Conservation (phyloP, 2,888 invertebrate genomes). For the Epistrophe grossulariae region DNA sequence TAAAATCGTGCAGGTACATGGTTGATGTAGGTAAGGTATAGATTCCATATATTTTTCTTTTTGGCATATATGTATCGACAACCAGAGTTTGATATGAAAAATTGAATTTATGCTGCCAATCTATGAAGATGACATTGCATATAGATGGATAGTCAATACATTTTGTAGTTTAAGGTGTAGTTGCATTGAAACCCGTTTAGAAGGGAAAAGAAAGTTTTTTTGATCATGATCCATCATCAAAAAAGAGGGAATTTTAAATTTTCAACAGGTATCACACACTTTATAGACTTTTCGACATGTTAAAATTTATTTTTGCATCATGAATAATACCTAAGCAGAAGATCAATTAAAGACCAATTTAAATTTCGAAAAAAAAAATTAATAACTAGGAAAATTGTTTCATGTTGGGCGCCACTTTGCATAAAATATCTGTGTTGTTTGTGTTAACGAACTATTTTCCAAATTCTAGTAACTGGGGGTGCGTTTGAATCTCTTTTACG, state of each 20-base stretch:
- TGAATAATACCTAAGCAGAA: too few relatives aligned
- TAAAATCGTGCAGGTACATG: slow-evolving; percentile 36
- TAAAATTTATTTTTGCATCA: neutral
- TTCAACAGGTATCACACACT: neutral
- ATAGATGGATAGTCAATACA: neutral
- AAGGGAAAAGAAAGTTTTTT: neutral
- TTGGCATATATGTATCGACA: neutral
- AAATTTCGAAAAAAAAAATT: too few relatives aligned
- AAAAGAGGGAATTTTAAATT: neutral
- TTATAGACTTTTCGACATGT: neutral
- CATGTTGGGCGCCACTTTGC: too few relatives aligned
- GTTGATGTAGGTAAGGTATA: neutral
- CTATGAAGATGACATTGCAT: slow-evolving; percentile 53
- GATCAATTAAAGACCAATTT: too few relatives aligned
- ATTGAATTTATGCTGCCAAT: slow-evolving; percentile 62
- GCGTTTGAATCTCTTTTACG: too few relatives aligned
- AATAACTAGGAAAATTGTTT: too few relatives aligned
- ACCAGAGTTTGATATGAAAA: slow-evolving; percentile 48
- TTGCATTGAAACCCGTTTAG: neutral
- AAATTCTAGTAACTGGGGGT: too few relatives aligned
- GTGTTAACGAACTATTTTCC: too few relatives aligned
- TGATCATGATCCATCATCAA: neutral
- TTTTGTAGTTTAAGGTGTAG: neutral
- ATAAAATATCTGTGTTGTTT: too few relatives aligned
- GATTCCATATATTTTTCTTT: slow-evolving; percentile 28